Evolutionary conservation across 2,888 invertebrate genomes (phyloP), one percentile per base, ranked within the genome.

Genomic region (Cremastinae sp.): DNA sequence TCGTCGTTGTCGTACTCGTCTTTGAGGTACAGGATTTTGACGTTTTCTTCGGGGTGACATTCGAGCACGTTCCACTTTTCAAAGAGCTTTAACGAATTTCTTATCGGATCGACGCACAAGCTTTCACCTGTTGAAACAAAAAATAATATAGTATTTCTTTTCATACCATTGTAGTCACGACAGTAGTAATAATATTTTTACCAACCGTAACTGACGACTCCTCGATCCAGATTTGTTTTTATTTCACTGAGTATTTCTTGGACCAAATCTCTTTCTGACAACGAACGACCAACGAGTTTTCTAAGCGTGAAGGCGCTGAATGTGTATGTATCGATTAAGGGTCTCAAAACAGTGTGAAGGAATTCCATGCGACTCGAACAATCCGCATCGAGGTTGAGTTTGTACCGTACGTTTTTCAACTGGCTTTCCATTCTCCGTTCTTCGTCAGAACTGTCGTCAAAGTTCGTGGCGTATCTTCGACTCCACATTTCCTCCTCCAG

Each of bases 61-160:
- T 96, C 95, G 36, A 97, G 85, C 9, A 96, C 93, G 79, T 94
- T 94, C 95, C 96, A 95, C 83, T 95, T 95, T 79, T 96, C 94
- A 43, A 95, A 93, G 0, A 97, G 90, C 80, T 96, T 95, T 28
- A 97, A 89, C 64, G 96, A 96, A 90, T 97, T 97, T 85, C 94
- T 94, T 61, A 98, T 93, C 0, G 96, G 94, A 88, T 97, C 97
- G 7, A 95, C 94, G 5, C 96, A 96, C 59, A 97, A 93, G 84
- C 97, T 96, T 90, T 98, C 97, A 80, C 95, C 97, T 97, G 66
- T 61, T 68, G 45, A 61, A 66, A 20, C 20, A 71, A 53, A 71
- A 61, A 43, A 12, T n/a, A n/a, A 8, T 0, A 61, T 28, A 12
- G 45, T 22, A 61, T 16, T 34, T 41, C 64, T 51, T 43, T 43